These are phyloP conservation scores for Metopia argyrocephala DNA, from an alignment of 2,888 invertebrate genomes.

Conservation along the genomic window DNA sequence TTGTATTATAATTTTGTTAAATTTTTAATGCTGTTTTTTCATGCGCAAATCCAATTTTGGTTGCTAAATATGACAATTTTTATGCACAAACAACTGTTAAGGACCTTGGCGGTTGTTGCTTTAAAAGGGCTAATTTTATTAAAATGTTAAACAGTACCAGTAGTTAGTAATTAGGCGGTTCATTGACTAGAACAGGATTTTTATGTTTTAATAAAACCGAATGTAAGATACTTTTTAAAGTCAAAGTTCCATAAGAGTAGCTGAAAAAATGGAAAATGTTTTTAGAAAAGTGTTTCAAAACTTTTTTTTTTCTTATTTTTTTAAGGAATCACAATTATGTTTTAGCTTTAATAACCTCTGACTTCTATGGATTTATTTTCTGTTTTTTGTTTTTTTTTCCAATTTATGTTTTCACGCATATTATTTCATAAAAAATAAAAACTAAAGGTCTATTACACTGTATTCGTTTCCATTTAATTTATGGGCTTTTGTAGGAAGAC, in stretches of 20 bases:
- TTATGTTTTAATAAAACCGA: no score
- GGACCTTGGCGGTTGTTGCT: no score
- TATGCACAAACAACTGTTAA: no score
- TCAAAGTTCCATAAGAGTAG: not conserved
- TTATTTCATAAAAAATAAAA: no score
- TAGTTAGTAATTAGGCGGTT: not conserved
- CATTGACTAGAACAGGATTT: not conserved
- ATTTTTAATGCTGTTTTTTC: not conserved
- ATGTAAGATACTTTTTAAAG: no score
- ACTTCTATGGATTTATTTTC: no score
- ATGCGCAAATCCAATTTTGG: not conserved
- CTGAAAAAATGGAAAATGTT: not conserved
- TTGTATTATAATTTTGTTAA: not conserved
- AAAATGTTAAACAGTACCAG: not conserved
- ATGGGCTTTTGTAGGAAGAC: not conserved
- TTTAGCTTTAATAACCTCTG: constrained; percentile 2
- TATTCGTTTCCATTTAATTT: constrained; percentile 14
- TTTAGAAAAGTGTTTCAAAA: not conserved
- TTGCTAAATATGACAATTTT: no score
- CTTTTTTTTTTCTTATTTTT: not conserved
- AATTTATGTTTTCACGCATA: constrained; percentile 29
- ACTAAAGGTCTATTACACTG: not conserved
- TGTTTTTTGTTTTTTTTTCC: no score
- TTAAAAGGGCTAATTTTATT: not conserved
- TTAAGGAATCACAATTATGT: constrained; percentile 7